A percentile compares a stretch with the other conserved stretches of the same genome.
Conservation (phyloP, 2,113 vertebrate genomes). For the Brachyhypopomus gauderio region DNA sequence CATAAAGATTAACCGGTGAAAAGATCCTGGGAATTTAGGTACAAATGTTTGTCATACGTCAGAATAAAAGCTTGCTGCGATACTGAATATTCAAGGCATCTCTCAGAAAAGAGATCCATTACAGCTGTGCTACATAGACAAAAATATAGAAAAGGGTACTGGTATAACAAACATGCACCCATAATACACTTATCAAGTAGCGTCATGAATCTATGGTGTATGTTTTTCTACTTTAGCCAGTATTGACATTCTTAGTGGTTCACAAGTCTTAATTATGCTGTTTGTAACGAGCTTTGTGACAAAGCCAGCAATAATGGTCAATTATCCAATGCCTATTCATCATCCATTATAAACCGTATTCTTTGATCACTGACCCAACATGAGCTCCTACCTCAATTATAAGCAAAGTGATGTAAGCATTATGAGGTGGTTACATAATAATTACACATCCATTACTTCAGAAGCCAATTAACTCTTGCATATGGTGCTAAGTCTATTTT, state of each 20-base stretch:
- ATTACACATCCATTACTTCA: conserved; percentile 45
- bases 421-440: conserved; percentile 21
- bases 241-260: neutral
- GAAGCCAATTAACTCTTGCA: conserved; percentile 27
- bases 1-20: neutral
- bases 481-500: conserved; percentile 36
- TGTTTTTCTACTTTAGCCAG: neutral
- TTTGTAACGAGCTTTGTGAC: neutral
- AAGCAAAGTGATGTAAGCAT: conserved; percentile 21
- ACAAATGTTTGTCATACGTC: too few relatives aligned
- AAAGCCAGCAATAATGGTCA: neutral
- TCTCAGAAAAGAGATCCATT: too few relatives aligned
- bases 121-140: too few relatives aligned
- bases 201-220: neutral
- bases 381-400: conserved; percentile 33
- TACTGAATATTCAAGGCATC: too few relatives aligned
- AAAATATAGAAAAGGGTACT: too few relatives aligned
- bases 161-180: too few relatives aligned
- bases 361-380: neutral
- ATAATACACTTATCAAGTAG: too few relatives aligned
- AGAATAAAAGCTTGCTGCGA: too few relatives aligned
- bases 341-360: conserved; percentile 4
- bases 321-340: neutral
- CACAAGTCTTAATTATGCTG: neutral
- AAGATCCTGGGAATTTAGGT: too few relatives aligned